Percentiles rank a stretch among this genome's conserved stretches.
phyloP scores from a whole-genome alignment of 1,140 invertebrate genomes.

The Aphelenchoides besseyi region DNA sequence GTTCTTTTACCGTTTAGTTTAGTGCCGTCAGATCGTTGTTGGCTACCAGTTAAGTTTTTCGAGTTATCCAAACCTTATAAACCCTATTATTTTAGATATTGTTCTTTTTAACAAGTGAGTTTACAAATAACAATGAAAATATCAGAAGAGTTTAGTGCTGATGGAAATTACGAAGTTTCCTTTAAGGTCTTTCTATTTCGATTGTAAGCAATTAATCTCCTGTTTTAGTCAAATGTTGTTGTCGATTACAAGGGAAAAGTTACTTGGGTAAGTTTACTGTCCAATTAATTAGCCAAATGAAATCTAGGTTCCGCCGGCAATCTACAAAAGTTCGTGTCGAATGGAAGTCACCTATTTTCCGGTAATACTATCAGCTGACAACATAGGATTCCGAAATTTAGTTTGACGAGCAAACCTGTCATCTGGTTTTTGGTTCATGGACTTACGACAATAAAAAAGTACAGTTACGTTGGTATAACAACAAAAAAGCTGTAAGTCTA shows the following conservation, averaged over 20 bases:
- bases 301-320: slow-evolving; percentile 90
- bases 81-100: too few relatives aligned
- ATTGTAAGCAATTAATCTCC: neutral
- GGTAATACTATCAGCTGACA: slow-evolving; percentile 75
- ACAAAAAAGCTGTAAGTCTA: slow-evolving; percentile 83
- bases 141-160: slow-evolving; percentile 71
- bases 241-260: slow-evolving; percentile 82
- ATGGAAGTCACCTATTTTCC: slow-evolving; percentile 84
- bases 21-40: slow-evolving; percentile 93
- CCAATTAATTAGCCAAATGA: slow-evolving; percentile 25
- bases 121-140: slow-evolving; percentile 14
- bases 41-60: too few relatives aligned
- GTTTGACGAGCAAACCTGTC: slow-evolving; percentile 71
- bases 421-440: slow-evolving; percentile 99
- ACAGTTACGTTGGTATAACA: slow-evolving; percentile 83
- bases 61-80: too few relatives aligned
- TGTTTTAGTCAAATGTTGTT: slow-evolving; percentile 72
- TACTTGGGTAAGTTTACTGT: slow-evolving; percentile 64
- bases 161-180: slow-evolving; percentile 93
- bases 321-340: slow-evolving; percentile 95
- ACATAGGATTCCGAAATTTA: slow-evolving; percentile 67
- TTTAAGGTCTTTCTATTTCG: slow-evolving; percentile 72
- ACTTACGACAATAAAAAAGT: slow-evolving; percentile 97
- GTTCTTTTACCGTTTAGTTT: neutral
- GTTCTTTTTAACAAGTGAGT: slow-evolving; percentile 98